Conservation (phyloP, 2,113 vertebrate genomes). For the Megaleporinus macrocephalus region DNA sequence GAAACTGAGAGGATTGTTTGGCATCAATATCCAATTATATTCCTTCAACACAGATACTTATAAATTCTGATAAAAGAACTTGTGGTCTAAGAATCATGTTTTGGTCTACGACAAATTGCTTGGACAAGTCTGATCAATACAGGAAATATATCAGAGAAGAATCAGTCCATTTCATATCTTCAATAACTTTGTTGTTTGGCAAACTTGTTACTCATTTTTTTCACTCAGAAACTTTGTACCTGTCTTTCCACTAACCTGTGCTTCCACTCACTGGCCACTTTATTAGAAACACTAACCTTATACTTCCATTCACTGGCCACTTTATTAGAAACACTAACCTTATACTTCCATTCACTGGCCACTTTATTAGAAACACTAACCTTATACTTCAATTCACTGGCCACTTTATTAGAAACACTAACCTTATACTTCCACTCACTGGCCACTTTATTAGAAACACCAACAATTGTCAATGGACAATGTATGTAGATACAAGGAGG, state of each 20-base stretch:
- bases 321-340: background rate
- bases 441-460: too few species aligned
- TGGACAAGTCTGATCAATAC: conserved; percentile 35
- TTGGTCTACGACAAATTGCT: conserved; percentile 26
- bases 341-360: background rate
- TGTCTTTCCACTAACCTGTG: too few species aligned
- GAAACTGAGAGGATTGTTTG: conserved; percentile 73
- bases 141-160: conserved; percentile 2
- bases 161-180: background rate
- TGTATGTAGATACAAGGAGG: too few species aligned
- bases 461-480: too few species aligned
- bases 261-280: background rate
- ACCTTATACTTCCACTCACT: background rate
- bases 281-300: background rate
- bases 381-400: background rate
- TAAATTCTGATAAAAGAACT: conserved; percentile 47
- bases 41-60: conserved; percentile 57
- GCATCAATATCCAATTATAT: conserved; percentile 79
- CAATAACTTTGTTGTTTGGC: background rate
- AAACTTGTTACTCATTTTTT: background rate
- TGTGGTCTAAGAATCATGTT: conserved; percentile 35
- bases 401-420: background rate
- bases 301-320: background rate
- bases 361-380: background rate
- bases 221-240: too few species aligned